phyloP scores from a whole-genome alignment of 1,140 invertebrate species.

The Zaprionus capensis region DNA sequence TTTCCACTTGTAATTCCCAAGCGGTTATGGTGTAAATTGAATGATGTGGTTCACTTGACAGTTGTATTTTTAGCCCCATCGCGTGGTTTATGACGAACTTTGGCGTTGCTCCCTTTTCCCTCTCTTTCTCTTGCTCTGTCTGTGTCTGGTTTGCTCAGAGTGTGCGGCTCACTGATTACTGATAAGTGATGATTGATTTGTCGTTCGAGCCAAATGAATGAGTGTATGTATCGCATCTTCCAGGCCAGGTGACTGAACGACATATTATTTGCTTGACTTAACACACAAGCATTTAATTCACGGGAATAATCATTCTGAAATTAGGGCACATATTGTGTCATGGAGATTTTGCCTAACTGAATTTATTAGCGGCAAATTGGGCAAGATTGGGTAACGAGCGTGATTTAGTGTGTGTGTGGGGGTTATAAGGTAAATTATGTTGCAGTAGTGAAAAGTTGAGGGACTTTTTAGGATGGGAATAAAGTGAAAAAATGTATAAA shows the following conservation, averaged over 20 bases:
- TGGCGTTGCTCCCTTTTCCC: neutral
- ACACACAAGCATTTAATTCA: slow-evolving; percentile 19
- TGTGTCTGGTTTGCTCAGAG: neutral
- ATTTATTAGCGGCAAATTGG: neutral
- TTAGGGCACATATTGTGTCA: slow-evolving; percentile 3
- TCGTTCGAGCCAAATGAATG: slow-evolving; percentile 18
- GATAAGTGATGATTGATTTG: slow-evolving; percentile 49
- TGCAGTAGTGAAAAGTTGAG: neutral
- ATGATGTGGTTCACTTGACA: slow-evolving; percentile 43
- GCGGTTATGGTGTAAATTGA: slow-evolving; percentile 44
- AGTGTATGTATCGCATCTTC: slow-evolving; percentile 24
- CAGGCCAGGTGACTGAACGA: slow-evolving; percentile 9
- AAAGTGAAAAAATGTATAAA: too few species aligned
- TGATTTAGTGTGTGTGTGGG: neutral
- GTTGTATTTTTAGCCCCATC: slow-evolving; percentile 40
- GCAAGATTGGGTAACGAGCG: neutral
- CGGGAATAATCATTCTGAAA: slow-evolving; percentile 18
- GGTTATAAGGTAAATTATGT: too few species aligned
- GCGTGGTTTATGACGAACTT: slow-evolving; percentile 2
- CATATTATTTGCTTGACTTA: slow-evolving; percentile 38
- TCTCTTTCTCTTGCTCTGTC: neutral
- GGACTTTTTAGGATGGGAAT: too few species aligned
- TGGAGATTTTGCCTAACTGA: neutral
- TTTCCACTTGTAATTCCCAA: slow-evolving; percentile 42
- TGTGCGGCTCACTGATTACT: slow-evolving; percentile 26